phyloP scores from a whole-genome alignment of 2,113 vertebrate genomes.

The Struthio camelus region DNA sequence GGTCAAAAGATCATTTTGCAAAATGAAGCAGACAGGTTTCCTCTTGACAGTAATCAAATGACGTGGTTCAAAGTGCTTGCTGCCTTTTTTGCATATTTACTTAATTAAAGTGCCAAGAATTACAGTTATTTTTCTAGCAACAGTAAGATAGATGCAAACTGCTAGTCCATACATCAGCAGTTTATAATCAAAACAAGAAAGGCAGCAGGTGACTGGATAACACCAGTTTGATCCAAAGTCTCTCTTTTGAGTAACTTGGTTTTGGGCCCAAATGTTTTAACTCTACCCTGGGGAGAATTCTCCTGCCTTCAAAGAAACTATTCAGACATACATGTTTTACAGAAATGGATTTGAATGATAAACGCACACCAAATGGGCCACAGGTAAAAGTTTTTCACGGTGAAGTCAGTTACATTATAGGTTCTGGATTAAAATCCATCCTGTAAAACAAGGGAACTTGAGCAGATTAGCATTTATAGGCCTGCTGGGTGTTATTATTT shows the following conservation, averaged over 20 bases:
- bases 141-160: background rate
- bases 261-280: background rate
- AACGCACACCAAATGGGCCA: background rate
- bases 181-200: background rate
- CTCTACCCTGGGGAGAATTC: too few species aligned
- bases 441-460: background rate
- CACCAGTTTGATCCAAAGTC: background rate
- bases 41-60: background rate
- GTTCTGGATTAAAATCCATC: background rate
- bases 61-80: background rate
- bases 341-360: background rate
- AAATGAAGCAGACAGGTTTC: background rate
- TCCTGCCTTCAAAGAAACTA: background rate
- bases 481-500: background rate
- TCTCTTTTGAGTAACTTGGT: background rate
- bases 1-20: background rate
- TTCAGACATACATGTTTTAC: background rate
- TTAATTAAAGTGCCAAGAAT: background rate
- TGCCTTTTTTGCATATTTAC: background rate
- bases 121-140: background rate
- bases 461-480: background rate
- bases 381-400: too few species aligned
- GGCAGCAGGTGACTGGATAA: too few species aligned
- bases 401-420: background rate
- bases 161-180: background rate